phyloP scores from a whole-genome alignment of 2,888 invertebrate genomes.

The Brachypalpus laphriformis region DNA sequence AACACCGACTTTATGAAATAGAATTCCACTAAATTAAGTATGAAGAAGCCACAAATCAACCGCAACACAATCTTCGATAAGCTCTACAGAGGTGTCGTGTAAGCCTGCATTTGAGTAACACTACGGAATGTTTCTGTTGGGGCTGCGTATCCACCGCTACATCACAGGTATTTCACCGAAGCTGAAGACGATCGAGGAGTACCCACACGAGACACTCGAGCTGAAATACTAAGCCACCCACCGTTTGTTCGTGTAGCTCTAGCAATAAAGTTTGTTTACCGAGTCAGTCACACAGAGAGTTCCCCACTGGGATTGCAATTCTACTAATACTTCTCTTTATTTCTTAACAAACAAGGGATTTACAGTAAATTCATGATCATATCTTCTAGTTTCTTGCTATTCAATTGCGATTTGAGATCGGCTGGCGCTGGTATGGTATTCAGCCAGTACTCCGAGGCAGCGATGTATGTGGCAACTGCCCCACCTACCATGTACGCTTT shows the following conservation, averaged over 20 bases:
- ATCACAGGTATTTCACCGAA: conserved; percentile 84
- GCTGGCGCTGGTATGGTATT: conserved; percentile 78
- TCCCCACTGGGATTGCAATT: no score
- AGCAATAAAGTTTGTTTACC: conserved; percentile 38
- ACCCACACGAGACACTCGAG: conserved; percentile 79
- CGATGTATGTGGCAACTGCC: conserved; percentile 91
- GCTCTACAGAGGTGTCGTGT: conserved; percentile 85
- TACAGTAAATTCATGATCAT: conserved; percentile 81
- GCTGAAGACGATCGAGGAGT: conserved; percentile 83
- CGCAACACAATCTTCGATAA: conserved; percentile 82
- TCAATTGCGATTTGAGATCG: conserved; percentile 79
- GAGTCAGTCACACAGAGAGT: no score
- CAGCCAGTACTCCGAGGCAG: conserved; percentile 92
- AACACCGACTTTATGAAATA: background rate
- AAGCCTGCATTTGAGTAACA: conserved; percentile 84
- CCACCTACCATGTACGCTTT: conserved; percentile 91
- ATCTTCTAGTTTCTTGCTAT: conserved; percentile 82
- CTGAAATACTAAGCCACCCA: conserved; percentile 77
- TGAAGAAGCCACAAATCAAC: conserved; percentile 80
- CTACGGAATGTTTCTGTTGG: conserved; percentile 83
- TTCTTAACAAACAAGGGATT: conserved; percentile 23
- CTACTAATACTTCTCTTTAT: conserved; percentile 26
- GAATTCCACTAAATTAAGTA: conserved; percentile 62
- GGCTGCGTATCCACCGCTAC: conserved; percentile 83
- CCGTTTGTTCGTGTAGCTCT: conserved; percentile 41